A percentile compares a stretch with the other conserved stretches of the same genome.
phyloP scores from a whole-genome alignment of 2,888 invertebrate species.

The Chrysotoxum bicinctum region DNA sequence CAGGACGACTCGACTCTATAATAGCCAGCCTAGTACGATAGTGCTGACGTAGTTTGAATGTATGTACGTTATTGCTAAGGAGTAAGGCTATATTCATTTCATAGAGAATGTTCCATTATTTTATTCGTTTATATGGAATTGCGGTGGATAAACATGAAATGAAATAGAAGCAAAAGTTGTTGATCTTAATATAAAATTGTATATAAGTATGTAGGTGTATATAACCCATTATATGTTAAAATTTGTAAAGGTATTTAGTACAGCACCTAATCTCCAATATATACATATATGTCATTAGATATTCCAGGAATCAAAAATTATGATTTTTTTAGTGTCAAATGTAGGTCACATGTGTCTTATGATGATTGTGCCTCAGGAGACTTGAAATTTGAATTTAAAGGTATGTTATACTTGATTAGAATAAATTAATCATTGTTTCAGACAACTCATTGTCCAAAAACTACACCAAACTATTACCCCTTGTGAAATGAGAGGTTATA shows the following conservation, averaged over 20 bases:
- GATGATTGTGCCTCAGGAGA: background rate
- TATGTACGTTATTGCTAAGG: background rate
- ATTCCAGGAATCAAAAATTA: background rate
- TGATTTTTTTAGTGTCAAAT: background rate
- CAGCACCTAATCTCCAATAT: background rate
- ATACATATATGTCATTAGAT: slow-evolving; percentile 3
- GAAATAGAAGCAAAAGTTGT: background rate
- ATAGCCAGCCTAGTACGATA: slow-evolving; percentile 28
- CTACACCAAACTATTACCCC: too few species aligned
- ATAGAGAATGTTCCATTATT: background rate
- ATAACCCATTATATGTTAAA: background rate
- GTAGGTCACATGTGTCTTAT: background rate
- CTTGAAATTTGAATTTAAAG: too few species aligned
- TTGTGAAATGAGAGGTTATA: too few species aligned
- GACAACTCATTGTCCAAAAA: too few species aligned
- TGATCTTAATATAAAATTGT: background rate
- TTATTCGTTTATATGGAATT: slow-evolving; percentile 1
- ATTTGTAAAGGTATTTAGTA: slow-evolving; percentile 9
- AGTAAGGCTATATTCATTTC: background rate
- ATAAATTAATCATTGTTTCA: too few species aligned
- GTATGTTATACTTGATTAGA: too few species aligned
- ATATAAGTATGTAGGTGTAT: background rate
- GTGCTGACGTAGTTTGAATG: background rate
- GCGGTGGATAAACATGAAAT: slow-evolving; percentile 31
- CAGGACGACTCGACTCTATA: slow-evolving; percentile 35